Percentiles rank a stretch among this genome's conserved stretches.
These are phyloP conservation scores for Microplitis demolitor DNA, from an alignment of 1,140 invertebrate species.

Conservation along the genomic window DNA sequence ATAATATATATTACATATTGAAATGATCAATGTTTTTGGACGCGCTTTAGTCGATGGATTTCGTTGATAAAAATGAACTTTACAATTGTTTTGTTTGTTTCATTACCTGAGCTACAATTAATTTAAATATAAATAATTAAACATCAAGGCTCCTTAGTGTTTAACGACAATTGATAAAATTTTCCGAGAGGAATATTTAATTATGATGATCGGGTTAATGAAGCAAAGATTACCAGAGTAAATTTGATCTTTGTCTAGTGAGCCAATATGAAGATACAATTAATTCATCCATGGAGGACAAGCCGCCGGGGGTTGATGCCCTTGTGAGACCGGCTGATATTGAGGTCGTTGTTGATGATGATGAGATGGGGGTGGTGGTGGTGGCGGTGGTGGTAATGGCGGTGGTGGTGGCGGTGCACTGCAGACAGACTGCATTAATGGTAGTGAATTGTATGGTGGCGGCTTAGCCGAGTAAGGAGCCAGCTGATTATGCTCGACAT, in stretches of 20 bases:
- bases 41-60: not conserved
- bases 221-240: not conserved
- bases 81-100: not conserved
- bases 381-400: constrained; percentile 43
- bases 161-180: too few species aligned
- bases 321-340: constrained; percentile 43
- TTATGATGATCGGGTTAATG: not conserved
- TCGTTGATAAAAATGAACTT: constrained; percentile 17
- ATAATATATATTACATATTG: constrained; percentile 19
- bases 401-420: constrained; percentile 50
- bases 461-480: constrained; percentile 46
- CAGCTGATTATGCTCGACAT: constrained; percentile 46
- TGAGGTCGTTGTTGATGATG: constrained; percentile 37
- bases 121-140: not conserved
- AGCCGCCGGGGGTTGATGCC: constrained; percentile 45
- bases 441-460: constrained; percentile 44
- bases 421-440: constrained; percentile 53
- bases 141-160: not conserved
- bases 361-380: constrained; percentile 43
- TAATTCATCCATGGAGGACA: constrained; percentile 55
- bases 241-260: not conserved
- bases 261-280: constrained; percentile 15
- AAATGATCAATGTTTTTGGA: constrained; percentile 4
- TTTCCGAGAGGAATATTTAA: too few species aligned
- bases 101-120: not conserved